Evolutionary conservation across 2,113 vertebrate genomes (phyloP), one percentile per base, ranked within the genome.

Genomic region (Acanthisitta chloris): DNA sequence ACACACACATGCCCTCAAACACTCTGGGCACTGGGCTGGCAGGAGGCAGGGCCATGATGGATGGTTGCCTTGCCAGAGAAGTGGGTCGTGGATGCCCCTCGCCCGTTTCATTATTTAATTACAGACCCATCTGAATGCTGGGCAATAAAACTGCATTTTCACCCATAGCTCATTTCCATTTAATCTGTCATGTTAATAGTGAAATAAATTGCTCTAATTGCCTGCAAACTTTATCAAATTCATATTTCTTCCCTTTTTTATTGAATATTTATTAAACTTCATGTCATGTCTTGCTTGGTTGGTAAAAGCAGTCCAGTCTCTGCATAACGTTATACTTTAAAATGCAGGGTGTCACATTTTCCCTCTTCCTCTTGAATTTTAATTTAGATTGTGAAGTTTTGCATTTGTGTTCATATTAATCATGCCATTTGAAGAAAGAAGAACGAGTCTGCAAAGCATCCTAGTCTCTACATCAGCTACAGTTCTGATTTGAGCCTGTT

Each of bases 151-250:
- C 48, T 95, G 94, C 95, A 92, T 98, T 98, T 98, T 95, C 98
- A 98, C 95, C 97, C 97, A 89, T 96, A 98, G 98, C 98, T 98
- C 97, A 95, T 95, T 97, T 97, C 91, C 95, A 97, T 96, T 99
- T 99, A 98, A 96, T 97, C 96, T 94, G 97, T 98, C 97, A 97
- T 88, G 87, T 97, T 98, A 96, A 98, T 96, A 97, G 96, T 97
- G 97, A 99, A 99, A 99, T 99, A 98, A 99, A 99, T 99, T 99
- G 98, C 97, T 97, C 96, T 99, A 99, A 98, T 98, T 98, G 98
- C 96, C 74, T 89, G 93, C 82, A 94, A 97, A 98, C 96, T 98
- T 98, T 95, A 98, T 98, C 98, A 97, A 97, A 98, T 97, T 98
- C 98, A 97, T 97, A 98, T 98, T 98, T 96, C 90, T 95, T 95